Conservation (phyloP, 1,140 invertebrate genomes). For the Neuroterus valhalla region DNA sequence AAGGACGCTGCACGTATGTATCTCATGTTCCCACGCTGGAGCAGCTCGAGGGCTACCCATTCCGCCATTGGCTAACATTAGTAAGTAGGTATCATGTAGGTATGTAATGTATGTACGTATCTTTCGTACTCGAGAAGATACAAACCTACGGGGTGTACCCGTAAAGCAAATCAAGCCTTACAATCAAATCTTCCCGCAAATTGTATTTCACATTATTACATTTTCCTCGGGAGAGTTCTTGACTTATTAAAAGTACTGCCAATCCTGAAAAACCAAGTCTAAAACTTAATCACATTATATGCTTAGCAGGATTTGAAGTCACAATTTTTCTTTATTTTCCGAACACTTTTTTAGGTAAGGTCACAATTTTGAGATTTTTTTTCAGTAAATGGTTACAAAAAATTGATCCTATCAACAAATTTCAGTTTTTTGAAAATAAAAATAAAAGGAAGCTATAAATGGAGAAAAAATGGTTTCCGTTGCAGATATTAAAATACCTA, state of each 20-base stretch:
- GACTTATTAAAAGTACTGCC: not conserved
- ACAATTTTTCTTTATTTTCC: too few species aligned
- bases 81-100: slow-evolving; percentile 62
- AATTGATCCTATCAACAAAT: not conserved
- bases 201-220: not conserved
- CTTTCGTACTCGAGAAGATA: slow-evolving; percentile 60
- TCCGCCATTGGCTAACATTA: slow-evolving; percentile 68
- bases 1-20: slow-evolving; percentile 61
- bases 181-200: slow-evolving; percentile 10
- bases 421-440: too few species aligned
- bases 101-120: slow-evolving; percentile 59
- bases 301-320: too few species aligned
- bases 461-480: not conserved
- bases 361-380: too few species aligned
- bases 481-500: too few species aligned
- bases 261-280: too few species aligned
- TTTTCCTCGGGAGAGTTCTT: not conserved
- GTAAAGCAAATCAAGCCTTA: slow-evolving; percentile 56
- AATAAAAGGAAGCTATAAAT: too few species aligned
- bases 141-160: slow-evolving; percentile 65
- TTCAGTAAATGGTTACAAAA: too few species aligned
- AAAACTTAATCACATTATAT: too few species aligned
- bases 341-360: too few species aligned
- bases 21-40: slow-evolving; percentile 72
- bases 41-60: slow-evolving; percentile 70